Percentiles rank a stretch among this genome's conserved stretches.
Evolutionary conservation across 2,888 invertebrate genomes (phyloP).

Genomic region (Digitonthophagus gazella): DNA sequence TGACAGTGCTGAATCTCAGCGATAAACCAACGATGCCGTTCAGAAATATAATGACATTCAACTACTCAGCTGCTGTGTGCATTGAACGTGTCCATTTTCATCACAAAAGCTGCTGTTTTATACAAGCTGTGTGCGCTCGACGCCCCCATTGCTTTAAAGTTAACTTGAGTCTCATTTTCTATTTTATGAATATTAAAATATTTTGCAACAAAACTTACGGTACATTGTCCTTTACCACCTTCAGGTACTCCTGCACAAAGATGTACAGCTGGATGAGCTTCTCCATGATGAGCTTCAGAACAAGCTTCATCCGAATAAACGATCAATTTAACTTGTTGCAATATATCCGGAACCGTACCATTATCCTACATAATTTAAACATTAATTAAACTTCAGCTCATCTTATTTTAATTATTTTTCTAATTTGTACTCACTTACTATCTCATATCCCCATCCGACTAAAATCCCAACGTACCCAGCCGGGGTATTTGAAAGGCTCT

Average conservation of each 20-base stretch:
- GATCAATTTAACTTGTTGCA: conserved; percentile 49
- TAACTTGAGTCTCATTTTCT: conserved; percentile 2
- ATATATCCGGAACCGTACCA: conserved; percentile 41
- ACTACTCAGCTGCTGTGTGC: too few relatives aligned
- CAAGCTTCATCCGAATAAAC: conserved; percentile 49
- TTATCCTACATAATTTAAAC: conserved; percentile 46
- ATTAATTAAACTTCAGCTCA: conserved; percentile 4
- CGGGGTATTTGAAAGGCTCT: conserved; percentile 21
- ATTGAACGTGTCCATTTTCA: too few relatives aligned
- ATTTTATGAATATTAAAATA: neutral
- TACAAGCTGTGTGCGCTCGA: too few relatives aligned
- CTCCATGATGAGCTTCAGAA: conserved; percentile 39
- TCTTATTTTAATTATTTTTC: too few relatives aligned
- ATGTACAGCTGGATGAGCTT: conserved; percentile 42
- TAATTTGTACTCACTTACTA: conserved; percentile 21
- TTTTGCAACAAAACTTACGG: conserved; percentile 36
- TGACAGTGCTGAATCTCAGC: too few relatives aligned
- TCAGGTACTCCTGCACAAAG: conserved; percentile 51
- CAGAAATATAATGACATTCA: too few relatives aligned
- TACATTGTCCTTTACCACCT: conserved; percentile 54
- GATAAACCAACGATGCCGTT: too few relatives aligned
- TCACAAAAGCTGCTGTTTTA: too few relatives aligned
- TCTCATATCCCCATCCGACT: conserved; percentile 29
- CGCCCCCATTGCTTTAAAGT: neutral
- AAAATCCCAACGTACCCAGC: conserved; percentile 20